Evolutionary conservation across 2,113 vertebrate species (phyloP).

Genomic region (Passer domesticus): DNA sequence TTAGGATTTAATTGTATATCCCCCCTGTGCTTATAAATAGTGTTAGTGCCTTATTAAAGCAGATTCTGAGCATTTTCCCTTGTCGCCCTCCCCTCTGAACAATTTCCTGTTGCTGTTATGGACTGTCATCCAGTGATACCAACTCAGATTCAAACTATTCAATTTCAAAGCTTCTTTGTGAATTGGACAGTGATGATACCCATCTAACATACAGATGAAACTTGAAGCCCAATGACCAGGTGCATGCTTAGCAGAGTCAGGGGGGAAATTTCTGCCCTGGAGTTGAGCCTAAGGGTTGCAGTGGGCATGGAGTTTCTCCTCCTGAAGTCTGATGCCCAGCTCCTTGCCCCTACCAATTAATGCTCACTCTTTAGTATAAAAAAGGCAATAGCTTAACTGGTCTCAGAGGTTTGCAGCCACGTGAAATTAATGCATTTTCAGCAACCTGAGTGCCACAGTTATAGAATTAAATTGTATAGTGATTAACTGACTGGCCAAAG

Average conservation of each 20-base stretch:
- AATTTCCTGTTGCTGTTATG: background rate
- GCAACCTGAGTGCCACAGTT: background rate
- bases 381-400: background rate
- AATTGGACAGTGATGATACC: background rate
- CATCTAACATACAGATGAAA: background rate
- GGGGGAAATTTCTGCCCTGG: background rate
- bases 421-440: background rate
- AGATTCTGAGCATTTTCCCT: background rate
- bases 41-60: constrained; percentile 12
- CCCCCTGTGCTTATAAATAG: background rate
- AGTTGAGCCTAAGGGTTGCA: background rate
- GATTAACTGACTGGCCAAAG: background rate
- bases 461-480: background rate
- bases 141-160: background rate
- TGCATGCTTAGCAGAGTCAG: background rate
- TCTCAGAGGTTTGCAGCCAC: background rate
- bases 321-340: background rate
- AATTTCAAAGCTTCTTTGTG: background rate
- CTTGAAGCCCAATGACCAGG: background rate
- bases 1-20: constrained; percentile 17
- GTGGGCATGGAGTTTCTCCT: background rate
- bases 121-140: background rate
- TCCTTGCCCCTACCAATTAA: background rate
- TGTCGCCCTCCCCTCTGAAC: background rate
- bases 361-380: background rate